A percentile compares a stretch with the other conserved stretches of the same genome.
Evolutionary conservation across 2,797 vertebrate species (phyloP).

Genomic region (Nyctibius grandis): DNA sequence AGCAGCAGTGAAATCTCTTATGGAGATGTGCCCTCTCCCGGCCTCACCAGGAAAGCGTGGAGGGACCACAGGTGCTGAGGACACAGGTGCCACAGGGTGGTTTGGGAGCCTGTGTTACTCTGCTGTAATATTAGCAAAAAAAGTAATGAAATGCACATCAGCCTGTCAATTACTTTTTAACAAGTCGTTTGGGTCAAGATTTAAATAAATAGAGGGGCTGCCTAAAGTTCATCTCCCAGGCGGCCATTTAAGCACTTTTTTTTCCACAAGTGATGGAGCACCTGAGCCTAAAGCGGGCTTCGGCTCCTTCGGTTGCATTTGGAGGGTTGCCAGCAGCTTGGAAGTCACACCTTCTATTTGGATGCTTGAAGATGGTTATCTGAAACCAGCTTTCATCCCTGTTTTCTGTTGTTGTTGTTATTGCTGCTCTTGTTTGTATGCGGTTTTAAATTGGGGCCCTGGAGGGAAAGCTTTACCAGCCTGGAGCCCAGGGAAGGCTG

Average conservation of each 20-base stretch:
- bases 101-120: background rate
- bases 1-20: background rate
- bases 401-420: background rate
- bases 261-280: background rate
- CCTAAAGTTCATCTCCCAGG: background rate
- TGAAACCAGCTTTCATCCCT: background rate
- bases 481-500: background rate
- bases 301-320: background rate
- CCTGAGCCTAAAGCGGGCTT: background rate
- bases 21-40: slow-evolving; percentile 65
- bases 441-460: background rate
- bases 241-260: background rate
- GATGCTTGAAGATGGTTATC: background rate
- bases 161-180: background rate
- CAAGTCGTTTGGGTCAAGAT: background rate
- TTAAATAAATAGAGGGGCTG: background rate
- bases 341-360: background rate
- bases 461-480: background rate
- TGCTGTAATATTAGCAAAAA: background rate
- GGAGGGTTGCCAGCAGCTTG: background rate
- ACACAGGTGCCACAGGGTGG: accelerated
- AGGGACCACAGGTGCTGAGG: background rate
- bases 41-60: background rate
- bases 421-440: background rate
- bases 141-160: background rate